Evolutionary conservation across 2,113 vertebrate species (phyloP).

Genomic region (Psettodes erumei): DNA sequence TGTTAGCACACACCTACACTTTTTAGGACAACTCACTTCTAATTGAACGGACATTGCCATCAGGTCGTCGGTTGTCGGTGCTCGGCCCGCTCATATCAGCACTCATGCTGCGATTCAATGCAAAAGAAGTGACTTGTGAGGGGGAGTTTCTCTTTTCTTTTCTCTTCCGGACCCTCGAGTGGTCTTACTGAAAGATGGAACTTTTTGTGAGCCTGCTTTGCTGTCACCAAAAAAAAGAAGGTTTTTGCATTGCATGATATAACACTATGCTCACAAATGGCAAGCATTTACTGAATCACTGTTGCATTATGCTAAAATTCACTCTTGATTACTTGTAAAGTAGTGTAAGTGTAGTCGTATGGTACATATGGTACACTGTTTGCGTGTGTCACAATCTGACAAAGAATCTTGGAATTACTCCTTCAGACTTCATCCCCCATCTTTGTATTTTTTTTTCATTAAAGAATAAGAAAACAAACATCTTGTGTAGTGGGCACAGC

Average conservation of each 20-base stretch:
- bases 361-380: too few species aligned
- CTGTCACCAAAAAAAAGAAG: slow-evolving; percentile 4
- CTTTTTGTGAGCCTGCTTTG: background rate
- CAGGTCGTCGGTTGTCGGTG: background rate
- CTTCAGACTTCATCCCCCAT: too few species aligned
- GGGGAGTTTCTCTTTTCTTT: too few species aligned
- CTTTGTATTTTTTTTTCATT: background rate
- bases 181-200: background rate
- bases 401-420: too few species aligned
- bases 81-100: slow-evolving; percentile 1
- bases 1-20: background rate
- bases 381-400: background rate
- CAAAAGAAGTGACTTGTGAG: slow-evolving; percentile 19
- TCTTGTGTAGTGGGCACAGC: background rate
- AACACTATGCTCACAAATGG: background rate
- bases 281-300: background rate
- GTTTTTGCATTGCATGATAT: background rate
- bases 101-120: slow-evolving; percentile 10
- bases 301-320: background rate
- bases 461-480: background rate
- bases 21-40: background rate
- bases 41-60: background rate
- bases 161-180: slow-evolving; percentile 6
- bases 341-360: background rate
- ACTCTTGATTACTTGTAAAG: background rate